These are phyloP conservation scores for Pionites leucogaster DNA, from an alignment of 2,113 vertebrate species.

Conservation along the genomic window DNA sequence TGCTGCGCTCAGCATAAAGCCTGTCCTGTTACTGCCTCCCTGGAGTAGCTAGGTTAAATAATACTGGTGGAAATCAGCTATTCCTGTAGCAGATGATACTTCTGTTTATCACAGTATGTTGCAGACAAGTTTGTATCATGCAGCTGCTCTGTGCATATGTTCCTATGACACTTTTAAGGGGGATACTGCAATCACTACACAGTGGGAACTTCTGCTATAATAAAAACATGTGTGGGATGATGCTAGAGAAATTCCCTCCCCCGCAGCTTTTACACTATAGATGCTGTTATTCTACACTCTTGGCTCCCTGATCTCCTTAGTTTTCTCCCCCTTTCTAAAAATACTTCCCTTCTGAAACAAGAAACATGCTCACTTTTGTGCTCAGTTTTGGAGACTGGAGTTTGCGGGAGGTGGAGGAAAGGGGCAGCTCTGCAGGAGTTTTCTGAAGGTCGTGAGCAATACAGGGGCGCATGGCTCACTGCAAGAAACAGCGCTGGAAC, in stretches of 20 bases:
- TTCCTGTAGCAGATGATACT: conserved; percentile 52
- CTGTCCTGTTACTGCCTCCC: background rate
- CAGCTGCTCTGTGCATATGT: conserved; percentile 55
- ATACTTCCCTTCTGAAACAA: background rate
- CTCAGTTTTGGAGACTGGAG: background rate
- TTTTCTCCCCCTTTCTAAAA: conserved; percentile 18
- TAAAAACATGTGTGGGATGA: conserved; percentile 56
- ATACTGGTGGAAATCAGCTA: conserved; percentile 20
- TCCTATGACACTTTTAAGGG: conserved; percentile 43
- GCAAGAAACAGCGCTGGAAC: background rate
- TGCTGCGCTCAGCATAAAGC: background rate
- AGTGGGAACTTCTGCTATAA: conserved; percentile 48
- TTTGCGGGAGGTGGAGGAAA: background rate
- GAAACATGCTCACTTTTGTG: background rate
- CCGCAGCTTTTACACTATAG: conserved; percentile 28
- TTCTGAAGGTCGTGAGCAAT: background rate
- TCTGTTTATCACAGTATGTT: conserved; percentile 37
- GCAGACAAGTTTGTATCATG: conserved; percentile 39
- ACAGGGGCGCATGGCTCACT: background rate
- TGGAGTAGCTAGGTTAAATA: conserved; percentile 46
- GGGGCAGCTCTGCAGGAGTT: background rate
- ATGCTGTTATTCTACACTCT: background rate
- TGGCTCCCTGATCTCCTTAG: background rate
- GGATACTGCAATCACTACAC: conserved; percentile 2
- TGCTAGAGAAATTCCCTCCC: conserved; percentile 60